Base-by-base conservation (phyloP, 2,888 invertebrate species). In the Boloria euphrosyne region DNA sequence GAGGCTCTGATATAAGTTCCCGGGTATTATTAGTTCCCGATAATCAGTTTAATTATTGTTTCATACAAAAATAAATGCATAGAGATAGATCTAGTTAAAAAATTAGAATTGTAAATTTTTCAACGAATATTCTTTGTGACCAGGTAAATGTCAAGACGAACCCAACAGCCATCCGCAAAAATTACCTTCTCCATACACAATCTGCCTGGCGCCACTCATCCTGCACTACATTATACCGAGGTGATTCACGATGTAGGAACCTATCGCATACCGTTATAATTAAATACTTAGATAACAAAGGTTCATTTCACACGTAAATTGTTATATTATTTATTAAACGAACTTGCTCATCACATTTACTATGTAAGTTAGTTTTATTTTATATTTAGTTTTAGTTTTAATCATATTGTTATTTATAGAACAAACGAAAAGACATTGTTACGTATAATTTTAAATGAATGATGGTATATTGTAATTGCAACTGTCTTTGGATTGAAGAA, bases 131-230 rank as follows among this genome's bases (percentile, higher is more conserved):
- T 44, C 0, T n/a, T 68, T 76, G 73, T 68, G 72, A 74, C 5
- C 91, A 95, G 95, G 95, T 76, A 94, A 95, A 84, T 95, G 95
- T 86, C 93, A 90, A 83, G 91, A 90, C 72, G 83, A 85, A 69
- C 84, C 87, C 54, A 90, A 80, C 77, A 76, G 78, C 54, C 86
- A 88, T 69, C 79, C 84, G 14, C 73, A 78, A 53, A 79, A 82
- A 73, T 78, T 84, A 81, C 77, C 84, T 17, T 76, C 83, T 14
- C 76, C 78, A 5, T 74, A 79, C 64, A 73, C 81, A 27, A 66
- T 84, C 65, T 78, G 73, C 70, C 69, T 83, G 61, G 74, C 78
- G 61, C 69, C 83, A 27, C 73, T 80, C 63, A 75, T 89, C 52
- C 69, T 80, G 13, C 83, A 84, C 69, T 83, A 81, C 77, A 81